These are phyloP conservation scores for Creontiades dilutus DNA, from an alignment of 2,888 invertebrate genomes.

Conservation along the genomic window DNA sequence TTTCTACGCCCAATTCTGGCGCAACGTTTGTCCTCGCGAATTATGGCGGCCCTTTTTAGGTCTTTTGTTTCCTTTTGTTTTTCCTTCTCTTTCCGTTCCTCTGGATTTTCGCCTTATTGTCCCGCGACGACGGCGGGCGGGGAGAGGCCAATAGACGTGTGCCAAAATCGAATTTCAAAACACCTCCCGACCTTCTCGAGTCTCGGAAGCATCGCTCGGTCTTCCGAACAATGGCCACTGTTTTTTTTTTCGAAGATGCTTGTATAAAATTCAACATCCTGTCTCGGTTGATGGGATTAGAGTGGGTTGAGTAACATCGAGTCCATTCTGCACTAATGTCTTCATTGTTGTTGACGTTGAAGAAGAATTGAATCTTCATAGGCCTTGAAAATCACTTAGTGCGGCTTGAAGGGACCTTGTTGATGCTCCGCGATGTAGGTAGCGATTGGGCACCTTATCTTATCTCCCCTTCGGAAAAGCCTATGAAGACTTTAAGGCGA, in stretches of 20 bases:
- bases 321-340: constrained; percentile 19
- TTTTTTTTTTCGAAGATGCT: constrained; percentile 22
- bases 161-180: constrained; percentile 42
- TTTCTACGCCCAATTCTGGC: background rate
- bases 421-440: too few relatives aligned
- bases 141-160: constrained; percentile 1
- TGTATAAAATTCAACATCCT: constrained; percentile 41
- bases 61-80: constrained; percentile 36
- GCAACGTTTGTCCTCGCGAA: constrained; percentile 27
- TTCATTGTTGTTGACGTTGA: constrained; percentile 13
- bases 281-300: constrained; percentile 34
- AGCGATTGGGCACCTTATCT: too few relatives aligned
- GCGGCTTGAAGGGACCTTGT: background rate
- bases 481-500: too few relatives aligned
- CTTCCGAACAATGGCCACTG: constrained; percentile 22
- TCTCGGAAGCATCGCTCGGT: background rate
- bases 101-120: constrained; percentile 9
- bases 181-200: background rate
- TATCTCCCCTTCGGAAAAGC: too few relatives aligned
- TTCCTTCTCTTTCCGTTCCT: constrained; percentile 25
- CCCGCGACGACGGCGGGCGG: background rate
- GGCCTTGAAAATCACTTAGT: constrained; percentile 13
- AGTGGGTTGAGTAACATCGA: background rate
- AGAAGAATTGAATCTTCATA: constrained; percentile 13
- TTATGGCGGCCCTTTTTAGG: background rate